Evolutionary conservation across 2,797 vertebrate species (phyloP).

Genomic region (Acanthis flammea): DNA sequence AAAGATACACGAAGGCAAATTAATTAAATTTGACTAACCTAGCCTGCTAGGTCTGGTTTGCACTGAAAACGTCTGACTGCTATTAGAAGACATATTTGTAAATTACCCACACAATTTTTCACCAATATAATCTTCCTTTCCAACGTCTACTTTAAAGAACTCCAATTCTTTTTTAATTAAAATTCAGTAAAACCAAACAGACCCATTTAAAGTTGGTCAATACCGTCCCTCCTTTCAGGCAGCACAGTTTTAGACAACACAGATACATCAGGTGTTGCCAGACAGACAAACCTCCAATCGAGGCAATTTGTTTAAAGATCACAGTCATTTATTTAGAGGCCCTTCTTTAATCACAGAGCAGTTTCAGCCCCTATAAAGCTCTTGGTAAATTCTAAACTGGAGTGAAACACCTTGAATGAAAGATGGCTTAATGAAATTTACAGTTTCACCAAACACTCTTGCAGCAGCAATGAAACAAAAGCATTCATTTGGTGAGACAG

Average conservation of each 20-base stretch:
- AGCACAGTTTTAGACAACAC: background rate
- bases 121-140: background rate
- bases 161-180: conserved; percentile 24
- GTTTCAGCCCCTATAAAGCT: background rate
- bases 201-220: conserved; percentile 1
- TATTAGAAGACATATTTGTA: background rate
- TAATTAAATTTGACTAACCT: background rate
- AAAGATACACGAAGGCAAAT: background rate
- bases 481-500: background rate
- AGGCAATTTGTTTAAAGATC: background rate
- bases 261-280: background rate
- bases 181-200: conserved; percentile 3
- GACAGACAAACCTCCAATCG: background rate
- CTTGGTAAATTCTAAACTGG: background rate
- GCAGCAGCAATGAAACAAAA: background rate
- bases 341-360: background rate
- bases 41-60: background rate
- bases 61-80: background rate
- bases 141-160: background rate
- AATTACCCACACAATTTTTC: background rate
- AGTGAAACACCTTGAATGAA: background rate
- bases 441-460: background rate
- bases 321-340: background rate
- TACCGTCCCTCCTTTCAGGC: background rate
- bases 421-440: background rate